Conservation (phyloP, 2,797 vertebrate species). For the Phoxinus dragarum region DNA sequence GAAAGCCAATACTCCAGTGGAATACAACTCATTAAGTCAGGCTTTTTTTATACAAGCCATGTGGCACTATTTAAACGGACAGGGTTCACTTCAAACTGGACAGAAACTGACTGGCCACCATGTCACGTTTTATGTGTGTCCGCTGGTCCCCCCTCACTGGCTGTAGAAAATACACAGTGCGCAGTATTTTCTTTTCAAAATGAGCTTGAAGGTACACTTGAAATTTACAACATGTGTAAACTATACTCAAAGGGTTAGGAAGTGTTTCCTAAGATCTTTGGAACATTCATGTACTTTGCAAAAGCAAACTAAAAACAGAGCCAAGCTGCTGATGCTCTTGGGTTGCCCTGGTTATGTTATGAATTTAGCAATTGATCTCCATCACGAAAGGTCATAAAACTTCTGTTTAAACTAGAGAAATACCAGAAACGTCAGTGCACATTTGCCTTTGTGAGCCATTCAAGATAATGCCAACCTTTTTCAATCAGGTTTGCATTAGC, state of each 20-base stretch:
- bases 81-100: constrained; percentile 35
- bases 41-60: constrained; percentile 46
- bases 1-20: constrained; percentile 56
- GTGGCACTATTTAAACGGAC: constrained; percentile 43
- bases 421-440: not conserved
- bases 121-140: constrained; percentile 16
- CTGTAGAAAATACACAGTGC: not conserved
- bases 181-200: constrained; percentile 31
- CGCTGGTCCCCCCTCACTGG: not conserved
- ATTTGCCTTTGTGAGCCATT: constrained; percentile 14
- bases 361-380: constrained; percentile 26
- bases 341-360: constrained; percentile 5
- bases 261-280: constrained; percentile 27
- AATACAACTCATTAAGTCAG: constrained; percentile 51
- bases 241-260: constrained; percentile 10
- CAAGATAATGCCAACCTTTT: not conserved
- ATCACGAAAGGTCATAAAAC: constrained; percentile 18
- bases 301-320: constrained; percentile 13
- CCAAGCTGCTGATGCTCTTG: not conserved
- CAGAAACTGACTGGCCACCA: constrained; percentile 21
- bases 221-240: constrained; percentile 36
- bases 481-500: constrained; percentile 22
- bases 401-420: constrained; percentile 36
- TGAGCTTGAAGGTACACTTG: constrained; percentile 29
- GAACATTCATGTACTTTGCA: constrained; percentile 5